Base-by-base conservation (phyloP, 2,113 vertebrate species). In the Ploceus nigricollis region DNA sequence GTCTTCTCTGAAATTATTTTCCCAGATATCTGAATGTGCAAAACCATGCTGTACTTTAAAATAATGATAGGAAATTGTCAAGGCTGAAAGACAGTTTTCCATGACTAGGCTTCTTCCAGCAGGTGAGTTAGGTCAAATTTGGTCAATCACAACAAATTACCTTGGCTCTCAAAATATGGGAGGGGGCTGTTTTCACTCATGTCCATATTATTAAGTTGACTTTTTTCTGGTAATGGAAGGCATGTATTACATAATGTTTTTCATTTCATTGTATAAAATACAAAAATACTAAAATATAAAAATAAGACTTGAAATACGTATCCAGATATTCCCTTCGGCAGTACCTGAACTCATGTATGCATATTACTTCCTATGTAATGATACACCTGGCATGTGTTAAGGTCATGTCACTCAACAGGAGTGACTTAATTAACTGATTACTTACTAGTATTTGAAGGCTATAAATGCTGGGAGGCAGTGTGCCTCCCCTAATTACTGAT, bases 261-360 rank as follows among this genome's bases (percentile, higher is more conserved):
- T 19, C 5, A 33, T 85, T 54, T 81, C 7, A 22, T 61, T 13
- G 9, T 48, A 27, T 64, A 50, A 85, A 48, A 57, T 51, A 40
- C 3, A 82, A 37, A 42, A 76, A 33, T 37, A 23, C 24, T 80
- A 37, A 65, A 66, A 33, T 37, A 23, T 28, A 77, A 37, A 65
- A 66, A 37, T 79, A 61, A 9, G 3, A 6, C 11, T 87, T 91
- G 10, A 71, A 10, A 37, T 66, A 35, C 0, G 0, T 66, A 70
- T 51, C 33, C 4, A 51, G 10, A 10, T 47, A 53, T 48, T 90
- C 40, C 9, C 7, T 90, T 79, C 8, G 15, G 6, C 33, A 44
- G 6, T 24, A 21, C 4, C 61, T 48, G 57, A 47, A 42, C 12
- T 50, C 10, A 12, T 10, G 4, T 5, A 2, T 31, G 12, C 2